These are phyloP conservation scores for Paedocypris micromegethes DNA, from an alignment of 2,797 vertebrate species.

Conservation along the genomic window DNA sequence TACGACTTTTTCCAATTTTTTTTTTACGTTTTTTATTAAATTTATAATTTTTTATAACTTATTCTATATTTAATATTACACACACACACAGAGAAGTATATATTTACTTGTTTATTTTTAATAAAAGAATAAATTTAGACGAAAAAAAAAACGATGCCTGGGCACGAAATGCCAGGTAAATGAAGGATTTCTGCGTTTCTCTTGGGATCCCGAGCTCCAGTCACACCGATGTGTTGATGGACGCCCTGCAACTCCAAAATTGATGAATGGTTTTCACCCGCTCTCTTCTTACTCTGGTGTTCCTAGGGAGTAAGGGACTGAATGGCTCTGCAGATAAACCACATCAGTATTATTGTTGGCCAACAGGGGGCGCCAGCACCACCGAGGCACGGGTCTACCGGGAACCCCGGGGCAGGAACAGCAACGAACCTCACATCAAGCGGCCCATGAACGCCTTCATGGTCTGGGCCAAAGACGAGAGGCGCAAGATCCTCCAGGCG, in stretches of 20 bases:
- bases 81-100: no score
- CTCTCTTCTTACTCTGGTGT: slow-evolving; percentile 76
- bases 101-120: no score
- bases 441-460: slow-evolving; percentile 99
- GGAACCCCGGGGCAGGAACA: slow-evolving; percentile 91
- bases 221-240: slow-evolving; percentile 42
- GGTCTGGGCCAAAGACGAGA: slow-evolving; percentile 99
- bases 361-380: slow-evolving; percentile 96
- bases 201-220: slow-evolving; percentile 19
- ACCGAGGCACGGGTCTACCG: slow-evolving; percentile 96
- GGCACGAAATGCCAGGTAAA: not conserved
- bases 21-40: no score
- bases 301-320: slow-evolving; percentile 82
- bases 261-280: slow-evolving; percentile 74
- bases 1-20: no score
- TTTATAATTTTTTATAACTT: no score
- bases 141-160: no score
- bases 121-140: no score
- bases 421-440: slow-evolving; percentile 97
- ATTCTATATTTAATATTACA: no score
- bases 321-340: slow-evolving; percentile 90
- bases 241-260: slow-evolving; percentile 42
- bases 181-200: slow-evolving; percentile 20
- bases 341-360: slow-evolving; percentile 93
- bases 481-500: slow-evolving; percentile 98